Evolutionary conservation across 2,113 vertebrate genomes (phyloP).

Genomic region (pig (Sus scrofa)): T2T-Sscrofa CM000817.6:167916501-167917000

Average conservation of each 20-base stretch:
- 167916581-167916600: too few relatives aligned
- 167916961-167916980: neutral
- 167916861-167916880: neutral
- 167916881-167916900: neutral
- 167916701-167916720: neutral
- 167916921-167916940: neutral
- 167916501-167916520: neutral
- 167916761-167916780: too few relatives aligned
- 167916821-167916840: neutral
- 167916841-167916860: neutral
- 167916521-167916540: neutral
- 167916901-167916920: neutral
- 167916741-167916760: neutral
- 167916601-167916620: neutral
- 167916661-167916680: neutral
- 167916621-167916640: neutral
- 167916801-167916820: neutral
- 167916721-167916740: neutral
- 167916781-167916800: neutral
- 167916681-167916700: neutral
- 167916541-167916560: neutral
- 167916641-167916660: neutral
- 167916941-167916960: neutral
- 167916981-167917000: neutral
- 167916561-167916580: neutral